Conservation (phyloP, 2,888 invertebrate species). For the Orthosia gracilis region DNA sequence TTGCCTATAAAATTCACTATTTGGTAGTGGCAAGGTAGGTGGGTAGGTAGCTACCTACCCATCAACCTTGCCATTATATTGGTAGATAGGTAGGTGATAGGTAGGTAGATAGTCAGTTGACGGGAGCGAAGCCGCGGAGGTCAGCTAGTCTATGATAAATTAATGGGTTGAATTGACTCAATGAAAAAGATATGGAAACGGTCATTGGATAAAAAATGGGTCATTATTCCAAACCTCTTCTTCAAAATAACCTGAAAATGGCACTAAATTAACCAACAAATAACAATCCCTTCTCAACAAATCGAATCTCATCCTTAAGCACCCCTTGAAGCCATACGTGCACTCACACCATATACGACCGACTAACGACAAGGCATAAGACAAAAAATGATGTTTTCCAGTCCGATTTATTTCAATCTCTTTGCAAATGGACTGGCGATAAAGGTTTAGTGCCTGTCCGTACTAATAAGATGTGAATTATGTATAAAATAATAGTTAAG, state of each 20-base stretch:
- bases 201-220: too few relatives aligned
- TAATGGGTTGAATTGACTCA: too few relatives aligned
- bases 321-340: constrained; percentile 1
- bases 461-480: constrained; percentile 62
- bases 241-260: constrained; percentile 16
- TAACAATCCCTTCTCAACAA: constrained; percentile 14
- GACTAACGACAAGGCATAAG: constrained; percentile 41
- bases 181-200: too few relatives aligned
- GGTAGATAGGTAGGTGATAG: too few relatives aligned
- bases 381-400: constrained; percentile 53
- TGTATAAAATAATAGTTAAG: constrained; percentile 31
- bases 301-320: constrained; percentile 13
- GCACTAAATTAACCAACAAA: constrained; percentile 12
- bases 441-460: constrained; percentile 53
- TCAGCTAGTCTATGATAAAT: too few relatives aligned
- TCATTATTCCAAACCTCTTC: not conserved
- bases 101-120: too few relatives aligned
- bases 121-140: too few relatives aligned
- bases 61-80: too few relatives aligned
- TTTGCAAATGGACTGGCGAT: constrained; percentile 61
- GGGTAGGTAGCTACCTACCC: too few relatives aligned
- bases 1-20: too few relatives aligned
- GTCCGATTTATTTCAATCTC: constrained; percentile 76
- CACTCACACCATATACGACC: constrained; percentile 43
- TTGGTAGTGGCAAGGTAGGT: too few relatives aligned